A percentile compares a stretch with the other conserved stretches of the same genome.
Evolutionary conservation across 2,113 vertebrate species (phyloP).

Genomic region (Xenus cinereus): DNA sequence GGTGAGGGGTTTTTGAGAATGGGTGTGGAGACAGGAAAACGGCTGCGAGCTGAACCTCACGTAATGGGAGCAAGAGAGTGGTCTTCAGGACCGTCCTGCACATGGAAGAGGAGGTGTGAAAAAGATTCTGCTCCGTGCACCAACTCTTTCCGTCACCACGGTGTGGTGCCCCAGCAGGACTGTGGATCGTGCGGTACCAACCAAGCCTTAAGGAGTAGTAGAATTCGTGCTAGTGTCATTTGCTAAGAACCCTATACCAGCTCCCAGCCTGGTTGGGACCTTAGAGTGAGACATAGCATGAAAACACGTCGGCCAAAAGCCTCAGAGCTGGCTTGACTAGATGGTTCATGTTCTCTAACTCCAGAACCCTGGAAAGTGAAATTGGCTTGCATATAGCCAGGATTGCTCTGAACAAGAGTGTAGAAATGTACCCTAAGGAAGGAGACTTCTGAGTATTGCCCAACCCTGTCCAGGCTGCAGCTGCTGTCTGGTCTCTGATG

Average conservation of each 20-base stretch:
- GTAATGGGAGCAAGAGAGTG: rapidly evolving
- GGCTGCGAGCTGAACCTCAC: rapidly evolving
- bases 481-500: background rate
- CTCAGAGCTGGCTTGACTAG: background rate
- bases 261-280: background rate
- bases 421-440: background rate
- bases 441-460: background rate
- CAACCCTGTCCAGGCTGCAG: background rate
- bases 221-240: background rate
- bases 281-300: rapidly evolving
- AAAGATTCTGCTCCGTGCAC: background rate
- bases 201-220: rapidly evolving
- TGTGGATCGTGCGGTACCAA: rapidly evolving
- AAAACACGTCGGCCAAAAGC: background rate
- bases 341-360: background rate
- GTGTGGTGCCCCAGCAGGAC: background rate
- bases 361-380: too few species aligned
- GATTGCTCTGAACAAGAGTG: background rate
- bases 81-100: background rate
- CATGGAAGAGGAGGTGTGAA: background rate
- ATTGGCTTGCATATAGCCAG: background rate
- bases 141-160: rapidly evolving
- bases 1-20: background rate
- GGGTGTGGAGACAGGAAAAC: too few species aligned
- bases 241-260: background rate